These are phyloP conservation scores for Euleptes europaea DNA, from an alignment of 2,113 vertebrate species.

Conservation along the genomic window DNA sequence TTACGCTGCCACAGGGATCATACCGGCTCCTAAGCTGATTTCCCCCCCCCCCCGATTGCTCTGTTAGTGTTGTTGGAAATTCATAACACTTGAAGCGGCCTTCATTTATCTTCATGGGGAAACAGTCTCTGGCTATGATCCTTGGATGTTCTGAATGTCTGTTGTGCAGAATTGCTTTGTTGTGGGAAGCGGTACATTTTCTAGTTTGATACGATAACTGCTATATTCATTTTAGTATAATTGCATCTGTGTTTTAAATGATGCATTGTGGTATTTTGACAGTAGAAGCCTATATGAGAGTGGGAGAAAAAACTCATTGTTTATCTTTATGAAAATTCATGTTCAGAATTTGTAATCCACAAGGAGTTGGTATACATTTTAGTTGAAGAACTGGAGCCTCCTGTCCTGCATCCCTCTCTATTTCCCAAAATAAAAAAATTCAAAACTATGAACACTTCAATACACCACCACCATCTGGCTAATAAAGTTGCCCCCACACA, in stretches of 20 bases:
- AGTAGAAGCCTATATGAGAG: constrained; percentile 32
- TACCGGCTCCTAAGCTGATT: too few relatives aligned
- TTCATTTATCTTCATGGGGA: neutral
- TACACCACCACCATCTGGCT: too few relatives aligned
- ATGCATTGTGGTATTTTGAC: constrained; percentile 17
- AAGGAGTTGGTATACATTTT: constrained; percentile 19
- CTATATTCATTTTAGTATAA: constrained; percentile 40
- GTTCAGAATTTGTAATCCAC: constrained; percentile 18
- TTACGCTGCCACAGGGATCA: too few relatives aligned
- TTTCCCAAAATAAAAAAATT: too few relatives aligned
- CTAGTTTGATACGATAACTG: constrained; percentile 21
- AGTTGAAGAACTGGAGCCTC: constrained; percentile 2
- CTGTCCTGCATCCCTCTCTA: too few relatives aligned
- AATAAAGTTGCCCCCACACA: too few relatives aligned
- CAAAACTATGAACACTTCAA: too few relatives aligned
- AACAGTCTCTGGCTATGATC: neutral
- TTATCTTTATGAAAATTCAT: constrained; percentile 24
- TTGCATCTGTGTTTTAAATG: constrained; percentile 26
- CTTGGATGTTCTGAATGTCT: neutral
- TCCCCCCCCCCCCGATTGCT: too few relatives aligned
- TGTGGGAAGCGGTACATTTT: constrained; percentile 28
- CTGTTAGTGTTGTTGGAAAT: neutral
- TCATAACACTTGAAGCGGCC: neutral
- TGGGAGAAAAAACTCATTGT: constrained; percentile 35
- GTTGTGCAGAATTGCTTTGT: constrained; percentile 22